These are phyloP conservation scores for Cuniculus paca DNA, from an alignment of 2,797 vertebrate species.

Conservation along the genomic window DNA sequence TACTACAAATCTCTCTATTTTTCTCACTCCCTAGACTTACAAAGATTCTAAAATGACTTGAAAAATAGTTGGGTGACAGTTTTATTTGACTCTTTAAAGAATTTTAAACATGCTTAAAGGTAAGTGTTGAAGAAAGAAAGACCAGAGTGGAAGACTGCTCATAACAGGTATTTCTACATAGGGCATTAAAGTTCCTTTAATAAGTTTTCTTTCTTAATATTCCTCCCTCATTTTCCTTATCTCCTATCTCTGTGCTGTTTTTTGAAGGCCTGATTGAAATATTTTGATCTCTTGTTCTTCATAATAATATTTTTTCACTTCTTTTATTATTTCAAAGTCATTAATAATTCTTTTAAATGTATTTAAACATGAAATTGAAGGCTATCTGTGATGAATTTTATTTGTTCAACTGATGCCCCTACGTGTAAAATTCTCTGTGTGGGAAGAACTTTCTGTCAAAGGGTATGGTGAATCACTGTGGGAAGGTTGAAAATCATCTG, in stretches of 20 bases:
- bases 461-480: constrained; percentile 58
- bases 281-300: constrained; percentile 41
- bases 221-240: not conserved
- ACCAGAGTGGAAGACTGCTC: not conserved
- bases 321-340: constrained; percentile 61
- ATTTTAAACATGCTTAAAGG: not conserved
- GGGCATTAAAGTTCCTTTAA: not conserved
- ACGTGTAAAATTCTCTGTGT: constrained; percentile 64
- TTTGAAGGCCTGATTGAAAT: constrained; percentile 9
- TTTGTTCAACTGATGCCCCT: constrained; percentile 60
- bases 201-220: not conserved
- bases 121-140: not conserved
- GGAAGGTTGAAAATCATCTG: constrained; percentile 61
- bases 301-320: constrained; percentile 19
- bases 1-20: not conserved
- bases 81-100: not conserved
- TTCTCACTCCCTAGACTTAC: not conserved
- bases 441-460: constrained; percentile 72
- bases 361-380: constrained; percentile 65
- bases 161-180: not conserved
- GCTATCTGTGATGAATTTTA: constrained; percentile 30
- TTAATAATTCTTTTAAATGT: constrained; percentile 61
- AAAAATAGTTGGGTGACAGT: not conserved
- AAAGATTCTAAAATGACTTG: not conserved
- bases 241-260: not conserved